Percentiles rank a stretch among this genome's conserved stretches.
Conservation (phyloP, 2,888 invertebrate genomes). For the Dascillus cervinus region DNA sequence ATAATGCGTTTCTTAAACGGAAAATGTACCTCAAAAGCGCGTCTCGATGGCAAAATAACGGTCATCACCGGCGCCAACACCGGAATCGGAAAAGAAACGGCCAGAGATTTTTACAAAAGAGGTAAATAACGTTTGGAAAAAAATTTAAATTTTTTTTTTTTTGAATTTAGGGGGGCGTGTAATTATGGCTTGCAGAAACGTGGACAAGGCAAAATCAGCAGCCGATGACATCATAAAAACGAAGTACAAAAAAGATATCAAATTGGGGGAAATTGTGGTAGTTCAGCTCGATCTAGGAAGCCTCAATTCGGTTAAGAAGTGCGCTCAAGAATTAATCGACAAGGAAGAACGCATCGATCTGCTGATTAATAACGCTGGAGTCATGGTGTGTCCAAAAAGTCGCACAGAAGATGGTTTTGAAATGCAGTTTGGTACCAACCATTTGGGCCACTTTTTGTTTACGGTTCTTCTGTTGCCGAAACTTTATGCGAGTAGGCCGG, state of each 20-base stretch:
- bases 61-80: too few species aligned
- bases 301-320: conserved; percentile 37
- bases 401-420: too few species aligned
- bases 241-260: conserved; percentile 29
- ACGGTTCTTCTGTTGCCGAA: conserved; percentile 41
- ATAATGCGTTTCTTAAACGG: too few species aligned
- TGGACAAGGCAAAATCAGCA: conserved; percentile 46
- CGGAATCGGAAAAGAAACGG: too few species aligned
- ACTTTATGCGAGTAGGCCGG: conserved; percentile 47
- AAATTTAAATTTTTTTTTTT: too few species aligned
- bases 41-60: too few species aligned
- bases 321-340: conserved; percentile 36
- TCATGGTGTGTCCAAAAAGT: conserved; percentile 59
- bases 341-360: conserved; percentile 50
- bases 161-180: conserved; percentile 18
- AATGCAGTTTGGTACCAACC: too few species aligned
- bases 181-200: conserved; percentile 49
- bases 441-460: too few species aligned
- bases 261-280: conserved; percentile 38
- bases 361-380: conserved; percentile 63
- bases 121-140: too few species aligned
- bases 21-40: too few species aligned
- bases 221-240: conserved; percentile 43
- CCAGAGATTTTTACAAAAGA: too few species aligned
- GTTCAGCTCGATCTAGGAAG: conserved; percentile 40